Evolutionary conservation across 2,797 vertebrate species (phyloP).

Genomic region (Enteromius paludinosus): DNA sequence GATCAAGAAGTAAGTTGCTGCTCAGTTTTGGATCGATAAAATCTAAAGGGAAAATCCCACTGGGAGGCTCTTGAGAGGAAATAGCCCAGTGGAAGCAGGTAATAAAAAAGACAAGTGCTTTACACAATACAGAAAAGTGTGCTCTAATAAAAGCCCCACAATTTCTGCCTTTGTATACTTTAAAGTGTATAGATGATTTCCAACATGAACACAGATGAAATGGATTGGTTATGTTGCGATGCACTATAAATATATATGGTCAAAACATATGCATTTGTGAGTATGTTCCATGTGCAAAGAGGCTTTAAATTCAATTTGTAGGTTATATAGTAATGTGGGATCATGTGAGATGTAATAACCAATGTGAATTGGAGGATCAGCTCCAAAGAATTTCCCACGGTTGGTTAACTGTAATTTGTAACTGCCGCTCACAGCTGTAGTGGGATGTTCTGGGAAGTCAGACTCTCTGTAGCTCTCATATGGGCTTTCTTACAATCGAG

Average conservation of each 20-base stretch:
- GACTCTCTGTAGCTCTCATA: not conserved
- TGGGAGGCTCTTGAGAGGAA: conserved; percentile 54
- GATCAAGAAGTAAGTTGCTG: conserved; percentile 49
- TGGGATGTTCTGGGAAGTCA: not conserved
- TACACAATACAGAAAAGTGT: conserved; percentile 32
- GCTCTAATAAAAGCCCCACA: conserved; percentile 23
- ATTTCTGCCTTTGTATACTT: not conserved
- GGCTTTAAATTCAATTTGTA: not conserved
- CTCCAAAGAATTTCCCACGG: conserved; percentile 19
- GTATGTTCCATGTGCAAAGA: not conserved
- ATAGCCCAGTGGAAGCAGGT: conserved; percentile 46
- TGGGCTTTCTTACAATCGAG: not conserved
- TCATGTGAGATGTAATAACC: conserved; percentile 15
- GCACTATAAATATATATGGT: conserved; percentile 5
- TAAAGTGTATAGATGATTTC: not conserved
- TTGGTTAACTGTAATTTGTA: conserved; percentile 4
- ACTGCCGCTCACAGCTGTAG: not conserved
- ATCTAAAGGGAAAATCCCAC: conserved; percentile 44
- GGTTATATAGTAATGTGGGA: conserved; percentile 10
- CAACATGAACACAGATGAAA: not conserved
- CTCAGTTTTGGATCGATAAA: conserved; percentile 49
- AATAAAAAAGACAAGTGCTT: conserved; percentile 46
- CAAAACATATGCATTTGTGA: not conserved
- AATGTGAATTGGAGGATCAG: conserved; percentile 1
- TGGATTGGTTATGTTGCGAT: not conserved